phyloP scores from a whole-genome alignment of 2,113 vertebrate genomes.

The Ceyx cyanopectus region DNA sequence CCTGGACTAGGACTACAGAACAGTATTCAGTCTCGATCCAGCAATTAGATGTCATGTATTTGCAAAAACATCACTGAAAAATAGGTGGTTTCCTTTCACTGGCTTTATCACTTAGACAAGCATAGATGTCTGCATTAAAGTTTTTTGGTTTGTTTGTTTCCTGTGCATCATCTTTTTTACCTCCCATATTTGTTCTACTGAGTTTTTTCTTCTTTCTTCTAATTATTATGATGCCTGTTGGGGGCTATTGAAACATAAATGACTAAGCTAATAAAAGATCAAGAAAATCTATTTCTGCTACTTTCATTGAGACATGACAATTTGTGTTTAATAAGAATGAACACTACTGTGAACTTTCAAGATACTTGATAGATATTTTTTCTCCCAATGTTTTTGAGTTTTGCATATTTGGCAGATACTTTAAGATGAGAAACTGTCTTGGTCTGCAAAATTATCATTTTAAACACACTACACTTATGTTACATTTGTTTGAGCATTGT shows the following conservation, averaged over 20 bases:
- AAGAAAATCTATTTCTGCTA: neutral
- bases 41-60: neutral
- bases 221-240: neutral
- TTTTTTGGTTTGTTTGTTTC: neutral
- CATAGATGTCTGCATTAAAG: neutral
- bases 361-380: neutral
- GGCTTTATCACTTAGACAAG: neutral
- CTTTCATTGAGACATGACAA: neutral
- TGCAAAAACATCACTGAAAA: neutral
- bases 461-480: neutral
- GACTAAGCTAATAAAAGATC: neutral
- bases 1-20: neutral
- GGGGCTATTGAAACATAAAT: neutral
- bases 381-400: neutral
- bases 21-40: neutral
- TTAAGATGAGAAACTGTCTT: neutral
- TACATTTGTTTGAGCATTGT: neutral
- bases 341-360: rapidly evolving
- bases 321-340: neutral
- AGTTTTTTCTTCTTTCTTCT: neutral
- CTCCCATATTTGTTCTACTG: neutral
- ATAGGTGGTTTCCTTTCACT: neutral
- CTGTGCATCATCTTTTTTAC: neutral
- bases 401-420: neutral
- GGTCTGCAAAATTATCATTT: neutral